phyloP scores from a whole-genome alignment of 2,113 vertebrate genomes.

The Aptenodytes patagonicus region DNA sequence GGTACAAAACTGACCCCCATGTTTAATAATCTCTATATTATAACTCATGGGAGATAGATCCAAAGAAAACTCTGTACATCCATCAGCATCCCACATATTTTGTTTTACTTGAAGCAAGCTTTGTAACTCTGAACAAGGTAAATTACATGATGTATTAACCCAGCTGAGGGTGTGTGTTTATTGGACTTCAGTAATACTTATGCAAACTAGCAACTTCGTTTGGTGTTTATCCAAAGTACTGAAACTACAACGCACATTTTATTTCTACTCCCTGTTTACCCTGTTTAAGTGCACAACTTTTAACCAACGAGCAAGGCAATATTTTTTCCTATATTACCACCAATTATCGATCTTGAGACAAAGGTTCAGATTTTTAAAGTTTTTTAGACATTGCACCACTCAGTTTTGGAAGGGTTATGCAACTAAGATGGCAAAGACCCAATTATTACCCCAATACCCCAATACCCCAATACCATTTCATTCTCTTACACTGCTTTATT shows the following conservation, averaged over 20 bases:
- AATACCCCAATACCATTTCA: background rate
- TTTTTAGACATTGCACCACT: background rate
- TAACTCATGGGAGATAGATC: fast-evolving
- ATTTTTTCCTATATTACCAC: background rate
- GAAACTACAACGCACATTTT: background rate
- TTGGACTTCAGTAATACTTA: background rate
- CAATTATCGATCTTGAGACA: background rate
- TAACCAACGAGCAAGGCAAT: background rate
- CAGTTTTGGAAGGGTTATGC: background rate
- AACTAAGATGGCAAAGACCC: background rate
- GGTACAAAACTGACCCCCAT: background rate
- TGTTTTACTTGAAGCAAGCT: background rate
- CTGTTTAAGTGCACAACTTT: background rate
- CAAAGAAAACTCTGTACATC: background rate
- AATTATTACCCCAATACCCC: too few relatives aligned
- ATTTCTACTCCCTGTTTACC: background rate
- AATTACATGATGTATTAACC: background rate
- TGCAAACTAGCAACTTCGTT: background rate
- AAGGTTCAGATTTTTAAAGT: background rate
- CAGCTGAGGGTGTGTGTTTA: background rate
- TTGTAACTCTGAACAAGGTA: background rate
- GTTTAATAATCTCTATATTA: background rate
- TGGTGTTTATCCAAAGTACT: background rate
- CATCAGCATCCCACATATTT: background rate
- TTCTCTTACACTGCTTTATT: background rate